Evolutionary conservation across 2,888 invertebrate genomes (phyloP), one percentile per base, ranked within the genome.

Genomic region (Camponotus fellah): DNA sequence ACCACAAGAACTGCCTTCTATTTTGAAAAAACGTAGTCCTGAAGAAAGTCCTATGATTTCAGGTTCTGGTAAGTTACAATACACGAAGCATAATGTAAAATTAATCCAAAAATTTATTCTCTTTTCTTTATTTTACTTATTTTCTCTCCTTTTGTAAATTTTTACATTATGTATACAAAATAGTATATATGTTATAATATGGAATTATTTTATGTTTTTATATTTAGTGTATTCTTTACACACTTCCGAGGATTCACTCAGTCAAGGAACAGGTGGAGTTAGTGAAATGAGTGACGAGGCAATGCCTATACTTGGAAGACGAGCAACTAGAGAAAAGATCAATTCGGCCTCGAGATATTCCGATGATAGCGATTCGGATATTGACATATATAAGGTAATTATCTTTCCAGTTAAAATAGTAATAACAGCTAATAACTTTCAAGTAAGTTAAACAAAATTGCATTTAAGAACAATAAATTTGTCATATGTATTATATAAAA

Each of bases 341-440:
- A 95, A 95, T 83, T 95, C 94, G 85, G 87, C 91, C 40, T 92
- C 93, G 3, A 94, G 94, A 85, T 96, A 96, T 83, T 97, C 97
- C 0, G 97, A 97, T 26, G 97, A 97, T 5, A 97, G 97, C 0
- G 97, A 97, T 88, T 97, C 97, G 0, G 98, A 98, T 94, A 97
- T 97, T 95, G 97, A 97, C 85, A 96, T 96, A 90, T 96, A 95
- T 88, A 95, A 95, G 91, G 96, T 96, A 95, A 95, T 95, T 95
- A 88, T 76, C 10, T 69, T 56, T 64, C 17, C n/a, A 37, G 69
- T 12, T 46, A 75, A 14, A 49, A 76, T 56, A 21, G 46, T 56
- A 21, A 43, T 53, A 21, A n/a, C 17, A 1, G 2, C 0, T 2
- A 10, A 49, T 26, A 53, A 53, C 0, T 17, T 32, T 6, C 5